A percentile compares a stretch with the other conserved stretches of the same genome.
Evolutionary conservation across 2,888 invertebrate species (phyloP).

Genomic region (Campopleginae sp.): DNA sequence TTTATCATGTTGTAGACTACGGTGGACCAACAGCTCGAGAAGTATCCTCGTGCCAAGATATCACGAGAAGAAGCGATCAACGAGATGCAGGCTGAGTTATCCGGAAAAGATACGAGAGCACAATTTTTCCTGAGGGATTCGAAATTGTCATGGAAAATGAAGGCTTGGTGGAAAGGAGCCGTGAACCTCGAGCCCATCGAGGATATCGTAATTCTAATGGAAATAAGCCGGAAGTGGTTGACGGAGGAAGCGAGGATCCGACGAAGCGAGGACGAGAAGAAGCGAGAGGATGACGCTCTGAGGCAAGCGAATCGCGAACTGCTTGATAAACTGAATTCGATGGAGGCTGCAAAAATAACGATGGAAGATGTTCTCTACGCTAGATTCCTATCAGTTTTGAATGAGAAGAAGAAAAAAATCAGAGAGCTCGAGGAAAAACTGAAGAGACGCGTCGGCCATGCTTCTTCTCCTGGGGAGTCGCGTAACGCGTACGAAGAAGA

Average conservation of each 20-base stretch:
- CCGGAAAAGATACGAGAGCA: constrained; percentile 70
- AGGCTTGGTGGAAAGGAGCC: constrained; percentile 72
- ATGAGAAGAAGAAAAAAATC: constrained; percentile 76
- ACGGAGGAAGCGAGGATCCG: constrained; percentile 61
- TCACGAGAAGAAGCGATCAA: constrained; percentile 69
- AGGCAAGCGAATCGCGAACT: constrained; percentile 59
- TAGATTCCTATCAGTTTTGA: constrained; percentile 74
- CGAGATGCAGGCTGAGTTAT: constrained; percentile 71
- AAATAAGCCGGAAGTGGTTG: constrained; percentile 64
- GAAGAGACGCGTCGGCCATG: constrained; percentile 30
- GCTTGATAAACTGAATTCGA: constrained; percentile 59
- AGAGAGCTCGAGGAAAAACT: constrained; percentile 70
- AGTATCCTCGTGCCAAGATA: constrained; percentile 65
- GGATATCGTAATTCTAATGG: constrained; percentile 66
- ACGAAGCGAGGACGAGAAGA: constrained; percentile 41
- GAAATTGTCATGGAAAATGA: constrained; percentile 74
- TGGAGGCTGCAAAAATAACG: constrained; percentile 69
- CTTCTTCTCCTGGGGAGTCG: neutral
- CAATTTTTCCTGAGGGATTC: constrained; percentile 70
- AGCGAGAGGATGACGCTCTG: constrained; percentile 66
- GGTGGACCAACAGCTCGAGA: constrained; percentile 59
- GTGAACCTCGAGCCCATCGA: constrained; percentile 68
- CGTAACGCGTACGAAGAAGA: constrained; percentile 64
- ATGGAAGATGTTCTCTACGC: constrained; percentile 74
- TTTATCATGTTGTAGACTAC: constrained; percentile 64